A percentile compares a stretch with the other conserved stretches of the same genome.
Evolutionary conservation across 2,797 vertebrate genomes (phyloP).

Genomic region (Gallinago nigripennis): DNA sequence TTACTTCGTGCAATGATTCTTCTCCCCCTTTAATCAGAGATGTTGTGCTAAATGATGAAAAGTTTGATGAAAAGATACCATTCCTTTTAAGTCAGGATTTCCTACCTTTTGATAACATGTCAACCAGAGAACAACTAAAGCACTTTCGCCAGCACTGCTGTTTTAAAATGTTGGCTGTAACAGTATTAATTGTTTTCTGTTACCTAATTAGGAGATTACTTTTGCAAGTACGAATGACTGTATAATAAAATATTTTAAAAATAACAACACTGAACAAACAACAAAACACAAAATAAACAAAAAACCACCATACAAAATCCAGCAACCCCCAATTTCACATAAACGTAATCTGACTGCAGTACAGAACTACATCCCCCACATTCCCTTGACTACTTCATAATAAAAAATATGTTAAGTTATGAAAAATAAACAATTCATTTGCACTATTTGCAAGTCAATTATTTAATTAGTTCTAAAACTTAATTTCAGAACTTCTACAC

Average conservation of each 20-base stretch:
- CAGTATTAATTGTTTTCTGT: not conserved
- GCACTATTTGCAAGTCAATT: not conserved
- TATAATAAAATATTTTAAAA: not conserved
- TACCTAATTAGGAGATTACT: not conserved
- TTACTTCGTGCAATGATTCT: not conserved
- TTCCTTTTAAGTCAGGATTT: not conserved
- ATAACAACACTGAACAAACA: not conserved
- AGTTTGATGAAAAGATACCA: not conserved
- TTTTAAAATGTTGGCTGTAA: not conserved
- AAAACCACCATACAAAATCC: not conserved
- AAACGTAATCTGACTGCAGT: not conserved
- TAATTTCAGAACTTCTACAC: not conserved
- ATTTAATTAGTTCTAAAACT: not conserved
- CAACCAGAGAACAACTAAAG: not conserved
- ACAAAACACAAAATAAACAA: not conserved
- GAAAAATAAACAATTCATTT: not conserved
- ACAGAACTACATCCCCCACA: not conserved
- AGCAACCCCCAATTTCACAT: not conserved
- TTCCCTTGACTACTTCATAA: not conserved
- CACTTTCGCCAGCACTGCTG: not conserved
- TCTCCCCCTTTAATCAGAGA: not conserved
- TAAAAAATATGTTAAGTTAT: not conserved
- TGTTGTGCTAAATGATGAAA: not conserved
- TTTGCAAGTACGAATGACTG: not conserved
- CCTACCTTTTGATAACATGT: not conserved